Percentiles rank a stretch among this genome's conserved stretches.
Evolutionary conservation across 2,888 invertebrate species (phyloP).

Genomic region (Palloptera scutellata): DNA sequence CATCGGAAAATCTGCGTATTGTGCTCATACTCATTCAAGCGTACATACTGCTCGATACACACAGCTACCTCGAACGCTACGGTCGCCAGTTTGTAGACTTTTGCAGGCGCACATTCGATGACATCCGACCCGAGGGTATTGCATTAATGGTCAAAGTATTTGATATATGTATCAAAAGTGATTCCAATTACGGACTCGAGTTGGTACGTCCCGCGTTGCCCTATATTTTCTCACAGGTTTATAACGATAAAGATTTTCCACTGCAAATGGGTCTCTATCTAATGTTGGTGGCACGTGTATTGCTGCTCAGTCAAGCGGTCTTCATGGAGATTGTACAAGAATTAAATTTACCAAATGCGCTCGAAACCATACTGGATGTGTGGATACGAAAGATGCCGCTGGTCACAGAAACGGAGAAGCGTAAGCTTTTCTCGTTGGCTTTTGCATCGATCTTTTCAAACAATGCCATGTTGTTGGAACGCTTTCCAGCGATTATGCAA

Average conservation of each 20-base stretch:
- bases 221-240: slow-evolving; percentile 72
- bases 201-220: slow-evolving; percentile 73
- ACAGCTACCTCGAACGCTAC: slow-evolving; percentile 77
- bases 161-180: slow-evolving; percentile 78
- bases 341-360: slow-evolving; percentile 70
- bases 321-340: slow-evolving; percentile 68
- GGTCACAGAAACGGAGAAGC: slow-evolving; percentile 79
- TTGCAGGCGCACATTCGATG: slow-evolving; percentile 77
- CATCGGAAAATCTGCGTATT: slow-evolving; percentile 81
- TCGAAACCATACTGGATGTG: slow-evolving; percentile 76
- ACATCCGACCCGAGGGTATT: slow-evolving; percentile 79
- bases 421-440: slow-evolving; percentile 82
- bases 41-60: slow-evolving; percentile 81
- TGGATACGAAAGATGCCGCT: slow-evolving; percentile 84
- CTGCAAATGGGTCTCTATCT: slow-evolving; percentile 81
- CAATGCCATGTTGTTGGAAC: slow-evolving; percentile 74
- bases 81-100: slow-evolving; percentile 76
- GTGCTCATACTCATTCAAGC: slow-evolving; percentile 84
- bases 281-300: slow-evolving; percentile 79
- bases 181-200: slow-evolving; percentile 76
- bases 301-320: slow-evolving; percentile 73
- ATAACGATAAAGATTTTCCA: slow-evolving; percentile 75
- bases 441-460: slow-evolving; percentile 75
- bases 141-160: slow-evolving; percentile 78
- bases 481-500: slow-evolving; percentile 77